phyloP scores from a whole-genome alignment of 1,140 invertebrate genomes.

The Drosophila nebulosa region DNA sequence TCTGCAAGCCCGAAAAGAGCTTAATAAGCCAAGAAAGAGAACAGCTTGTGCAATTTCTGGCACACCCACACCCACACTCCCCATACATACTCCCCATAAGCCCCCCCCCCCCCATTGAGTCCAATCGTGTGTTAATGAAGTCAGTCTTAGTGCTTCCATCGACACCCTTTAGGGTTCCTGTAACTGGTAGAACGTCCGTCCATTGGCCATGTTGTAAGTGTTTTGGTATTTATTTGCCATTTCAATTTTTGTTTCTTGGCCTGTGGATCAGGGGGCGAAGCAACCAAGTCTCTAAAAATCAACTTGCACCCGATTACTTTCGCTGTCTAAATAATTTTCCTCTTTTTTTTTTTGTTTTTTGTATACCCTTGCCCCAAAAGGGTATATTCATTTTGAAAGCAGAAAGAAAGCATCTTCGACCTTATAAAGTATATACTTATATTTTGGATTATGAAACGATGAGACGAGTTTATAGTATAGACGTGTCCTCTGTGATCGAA shows the following conservation, averaged over 20 bases:
- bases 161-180: background rate
- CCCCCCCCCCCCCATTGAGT: background rate
- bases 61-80: too few relatives aligned
- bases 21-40: conserved; percentile 26
- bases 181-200: background rate
- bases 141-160: conserved; percentile 60
- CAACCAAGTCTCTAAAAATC: conserved; percentile 5
- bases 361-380: too few relatives aligned
- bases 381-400: too few relatives aligned
- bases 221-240: conserved; percentile 43
- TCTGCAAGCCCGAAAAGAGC: background rate
- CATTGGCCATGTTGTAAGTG: conserved; percentile 38
- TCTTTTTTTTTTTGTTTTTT: conserved; percentile 51
- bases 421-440: too few relatives aligned
- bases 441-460: too few relatives aligned
- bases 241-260: conserved; percentile 34
- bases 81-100: background rate
- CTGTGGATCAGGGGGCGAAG: background rate
- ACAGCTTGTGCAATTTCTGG: conserved; percentile 31
- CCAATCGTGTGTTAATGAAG: conserved; percentile 52
- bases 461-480: too few relatives aligned
- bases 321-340: conserved; percentile 68
- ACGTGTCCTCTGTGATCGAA: too few relatives aligned
- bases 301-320: conserved; percentile 65
- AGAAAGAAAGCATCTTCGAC: too few relatives aligned